phyloP scores from a whole-genome alignment of 1,140 invertebrate species.

The Calliopsis andreniformis region DNA sequence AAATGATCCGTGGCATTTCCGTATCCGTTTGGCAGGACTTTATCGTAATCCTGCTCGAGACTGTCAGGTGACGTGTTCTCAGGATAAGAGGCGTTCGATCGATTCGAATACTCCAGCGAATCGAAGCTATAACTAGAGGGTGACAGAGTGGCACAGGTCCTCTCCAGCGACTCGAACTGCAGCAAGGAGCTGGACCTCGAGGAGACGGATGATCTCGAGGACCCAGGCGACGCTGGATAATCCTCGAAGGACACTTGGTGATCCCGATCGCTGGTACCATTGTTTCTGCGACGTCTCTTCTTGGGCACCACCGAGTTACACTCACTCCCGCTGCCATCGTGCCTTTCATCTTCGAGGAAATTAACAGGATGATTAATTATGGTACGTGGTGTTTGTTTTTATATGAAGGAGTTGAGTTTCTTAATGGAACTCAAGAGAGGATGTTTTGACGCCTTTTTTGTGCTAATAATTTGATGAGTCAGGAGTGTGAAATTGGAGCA shows the following conservation, averaged over 20 bases:
- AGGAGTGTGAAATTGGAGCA: too few species aligned
- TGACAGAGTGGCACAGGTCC: constrained; percentile 84
- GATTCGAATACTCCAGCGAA: constrained; percentile 81
- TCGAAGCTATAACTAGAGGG: constrained; percentile 83
- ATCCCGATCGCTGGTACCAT: constrained; percentile 71
- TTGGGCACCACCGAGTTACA: constrained; percentile 90
- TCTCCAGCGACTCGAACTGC: constrained; percentile 90
- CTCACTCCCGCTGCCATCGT: constrained; percentile 85
- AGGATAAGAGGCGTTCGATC: constrained; percentile 72
- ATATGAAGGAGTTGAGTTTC: too few species aligned
- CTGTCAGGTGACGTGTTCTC: constrained; percentile 82
- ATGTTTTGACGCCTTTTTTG: too few species aligned
- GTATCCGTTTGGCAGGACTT: constrained; percentile 65
- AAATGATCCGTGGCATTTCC: constrained; percentile 55
- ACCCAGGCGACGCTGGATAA: constrained; percentile 79
- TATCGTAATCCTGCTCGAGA: constrained; percentile 78
- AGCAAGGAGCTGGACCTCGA: constrained; percentile 88
- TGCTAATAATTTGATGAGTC: too few species aligned
- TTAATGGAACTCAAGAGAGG: too few species aligned
- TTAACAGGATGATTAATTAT: constrained; percentile 24
- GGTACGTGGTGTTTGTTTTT: too few species aligned
- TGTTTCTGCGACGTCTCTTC: constrained; percentile 86
- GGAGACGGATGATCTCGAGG: constrained; percentile 69
- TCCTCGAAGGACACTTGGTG: constrained; percentile 73
- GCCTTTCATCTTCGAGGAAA: constrained; percentile 69